Evolutionary conservation across 92 coral and sea anemone genomes (phyloP), one percentile per base, ranked within the genome.

Genomic region (Siderastrea siderea): DNA sequence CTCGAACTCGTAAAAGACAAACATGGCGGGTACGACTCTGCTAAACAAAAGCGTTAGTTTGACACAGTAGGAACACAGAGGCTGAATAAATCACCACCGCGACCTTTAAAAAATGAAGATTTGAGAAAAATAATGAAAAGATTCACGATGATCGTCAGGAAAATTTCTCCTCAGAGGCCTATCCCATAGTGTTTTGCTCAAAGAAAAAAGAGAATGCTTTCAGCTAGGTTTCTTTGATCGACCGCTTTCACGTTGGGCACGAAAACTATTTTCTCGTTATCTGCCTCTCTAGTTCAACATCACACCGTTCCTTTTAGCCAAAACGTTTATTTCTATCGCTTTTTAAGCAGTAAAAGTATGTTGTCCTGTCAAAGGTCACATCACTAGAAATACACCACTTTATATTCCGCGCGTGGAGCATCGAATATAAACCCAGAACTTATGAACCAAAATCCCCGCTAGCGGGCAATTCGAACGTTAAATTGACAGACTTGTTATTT

Each of bases 361-460:
- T 86, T 82, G 79, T 69, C 76, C 93, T 93, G 96, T 93, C 96
- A 93, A 93, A 93, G 96, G 96, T 93, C 96, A 93, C 88, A 80
- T 67, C 74, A 75, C 76, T 75, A 84, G 78, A 75, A 79, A 87
- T 89, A 87, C 85, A 65, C 76, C 90, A 87, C 95, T 89, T 73
- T 79, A 77, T 87, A 86, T 63, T 7, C 47, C 16, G 58, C 53
- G 16, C 77, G 57, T 70, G n/a, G 48, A 77, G 71, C 82, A 85
- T 85, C 89, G 49, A 77, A 85, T 85, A 85, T 85, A 76, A 74
- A 68, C 75, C 49, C 58, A 77, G 38, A 75, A 66, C 67, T 75
- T 16, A 74, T 3, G 59, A 73, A 67, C 2, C 68, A 63, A 84
- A 73, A 49, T 76, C 61, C 64, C 17, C 53, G 63, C 67, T 74